A percentile compares a stretch with the other conserved stretches of the same genome.
Conservation (phyloP, 2,888 invertebrate genomes). For the Meandrusa payeni region DNA sequence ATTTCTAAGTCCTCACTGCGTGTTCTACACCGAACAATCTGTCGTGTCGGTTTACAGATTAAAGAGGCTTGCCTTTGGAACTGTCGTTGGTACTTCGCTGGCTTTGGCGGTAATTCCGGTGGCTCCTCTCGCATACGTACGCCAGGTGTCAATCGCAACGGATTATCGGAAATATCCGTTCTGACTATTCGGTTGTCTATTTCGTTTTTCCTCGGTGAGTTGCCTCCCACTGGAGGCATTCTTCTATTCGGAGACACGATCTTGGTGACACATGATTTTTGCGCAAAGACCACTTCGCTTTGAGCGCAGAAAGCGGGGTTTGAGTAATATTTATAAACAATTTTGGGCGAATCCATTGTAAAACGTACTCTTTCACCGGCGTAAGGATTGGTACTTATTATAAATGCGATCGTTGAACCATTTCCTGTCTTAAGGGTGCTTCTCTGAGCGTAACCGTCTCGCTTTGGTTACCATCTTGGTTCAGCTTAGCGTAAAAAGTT, state of each 20-base stretch:
- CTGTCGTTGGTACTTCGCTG: slow-evolving; percentile 57
- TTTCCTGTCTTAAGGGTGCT: slow-evolving; percentile 50
- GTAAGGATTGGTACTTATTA: slow-evolving; percentile 21
- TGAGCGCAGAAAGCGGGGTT: slow-evolving; percentile 91
- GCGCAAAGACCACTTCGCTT: slow-evolving; percentile 82
- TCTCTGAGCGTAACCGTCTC: slow-evolving; percentile 46
- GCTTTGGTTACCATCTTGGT: slow-evolving; percentile 29
- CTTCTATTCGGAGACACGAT: slow-evolving; percentile 51
- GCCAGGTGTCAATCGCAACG: slow-evolving; percentile 58
- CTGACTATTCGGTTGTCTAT: slow-evolving; percentile 61
- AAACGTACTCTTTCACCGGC: slow-evolving; percentile 50
- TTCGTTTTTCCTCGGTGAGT: slow-evolving; percentile 65
- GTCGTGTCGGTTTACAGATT: slow-evolving; percentile 75
- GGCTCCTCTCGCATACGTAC: slow-evolving; percentile 59
- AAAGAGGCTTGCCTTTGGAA: slow-evolving; percentile 67
- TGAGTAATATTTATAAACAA: slow-evolving; percentile 84
- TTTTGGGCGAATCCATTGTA: slow-evolving; percentile 74
- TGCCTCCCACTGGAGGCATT: slow-evolving; percentile 71
- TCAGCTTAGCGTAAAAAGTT: no score
- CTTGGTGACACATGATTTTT: slow-evolving; percentile 61
- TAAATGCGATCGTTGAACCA: slow-evolving; percentile 29
- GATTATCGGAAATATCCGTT: slow-evolving; percentile 75
- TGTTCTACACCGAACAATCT: slow-evolving; percentile 51
- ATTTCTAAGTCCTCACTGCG: slow-evolving; percentile 73
- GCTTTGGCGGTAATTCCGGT: slow-evolving; percentile 70